Evolutionary conservation across 2,888 invertebrate species (phyloP).

Genomic region (Allolobophora icterica): DNA sequence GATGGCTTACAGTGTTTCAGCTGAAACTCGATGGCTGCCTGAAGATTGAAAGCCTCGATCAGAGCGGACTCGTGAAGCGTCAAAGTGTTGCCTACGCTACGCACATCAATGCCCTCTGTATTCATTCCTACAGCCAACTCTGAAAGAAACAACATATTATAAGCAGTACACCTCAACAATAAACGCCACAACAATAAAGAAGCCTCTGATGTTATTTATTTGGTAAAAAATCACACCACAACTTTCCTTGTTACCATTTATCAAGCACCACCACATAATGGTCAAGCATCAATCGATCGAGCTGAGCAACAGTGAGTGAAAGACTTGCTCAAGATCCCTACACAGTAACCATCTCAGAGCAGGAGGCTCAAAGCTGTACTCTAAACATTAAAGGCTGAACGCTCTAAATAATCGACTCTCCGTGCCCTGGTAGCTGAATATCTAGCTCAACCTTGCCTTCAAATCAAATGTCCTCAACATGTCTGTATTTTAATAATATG

Average conservation of each 20-base stretch:
- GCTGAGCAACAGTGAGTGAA: too few species aligned
- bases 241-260: background rate
- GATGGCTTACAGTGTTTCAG: constrained; percentile 75
- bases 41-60: constrained; percentile 96
- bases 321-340: too few species aligned
- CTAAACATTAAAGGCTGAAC: too few species aligned
- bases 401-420: too few species aligned
- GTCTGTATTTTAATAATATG: too few species aligned
- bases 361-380: too few species aligned
- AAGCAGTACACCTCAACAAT: background rate
- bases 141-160: constrained; percentile 42
- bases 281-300: too few species aligned
- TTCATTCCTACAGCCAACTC: constrained; percentile 96
- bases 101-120: constrained; percentile 79
- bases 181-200: background rate
- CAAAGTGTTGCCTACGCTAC: constrained; percentile 93
- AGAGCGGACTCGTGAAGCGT: constrained; percentile 93
- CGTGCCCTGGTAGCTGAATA: too few species aligned
- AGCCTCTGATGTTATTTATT: background rate
- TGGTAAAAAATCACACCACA: background rate
- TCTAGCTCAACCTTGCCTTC: too few species aligned
- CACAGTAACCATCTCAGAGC: too few species aligned
- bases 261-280: too few species aligned
- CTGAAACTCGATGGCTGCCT: constrained; percentile 97
- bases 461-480: too few species aligned